phyloP scores from a whole-genome alignment of 2,113 vertebrate species.

The Tor tambroides region DNA sequence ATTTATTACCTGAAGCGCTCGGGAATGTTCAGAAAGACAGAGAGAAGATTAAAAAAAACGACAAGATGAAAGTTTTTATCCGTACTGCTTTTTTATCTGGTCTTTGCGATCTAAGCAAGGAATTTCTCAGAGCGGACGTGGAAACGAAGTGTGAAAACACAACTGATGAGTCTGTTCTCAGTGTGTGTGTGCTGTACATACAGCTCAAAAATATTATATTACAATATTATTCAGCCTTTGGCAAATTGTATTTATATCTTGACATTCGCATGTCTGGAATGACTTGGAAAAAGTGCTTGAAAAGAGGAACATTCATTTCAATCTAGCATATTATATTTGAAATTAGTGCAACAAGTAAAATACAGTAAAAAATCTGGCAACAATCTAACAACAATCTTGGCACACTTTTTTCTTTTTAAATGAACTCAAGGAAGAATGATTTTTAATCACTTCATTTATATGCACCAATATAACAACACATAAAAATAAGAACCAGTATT shows the following conservation, averaged over 20 bases:
- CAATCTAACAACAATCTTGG: not conserved
- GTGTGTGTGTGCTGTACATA: not conserved
- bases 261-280: not conserved
- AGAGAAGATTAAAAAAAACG: slow-evolving; percentile 49
- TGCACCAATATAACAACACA: not conserved
- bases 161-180: not conserved
- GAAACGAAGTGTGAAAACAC: slow-evolving; percentile 4
- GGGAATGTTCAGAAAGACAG: slow-evolving; percentile 49
- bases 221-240: not conserved
- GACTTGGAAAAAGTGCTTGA: not conserved
- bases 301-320: not conserved
- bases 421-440: not conserved
- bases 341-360: not conserved
- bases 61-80: slow-evolving; percentile 50
- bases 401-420: not conserved
- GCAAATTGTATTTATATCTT: not conserved
- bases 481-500: not conserved
- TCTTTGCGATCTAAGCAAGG: not conserved
- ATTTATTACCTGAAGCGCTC: slow-evolving; percentile 55
- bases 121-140: not conserved
- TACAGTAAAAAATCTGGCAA: not conserved
- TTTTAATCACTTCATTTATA: not conserved
- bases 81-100: slow-evolving; percentile 1
- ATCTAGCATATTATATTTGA: not conserved
- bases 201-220: not conserved